Evolutionary conservation across 2,888 invertebrate species (phyloP).

Genomic region (Argynnis bischoffii): DNA sequence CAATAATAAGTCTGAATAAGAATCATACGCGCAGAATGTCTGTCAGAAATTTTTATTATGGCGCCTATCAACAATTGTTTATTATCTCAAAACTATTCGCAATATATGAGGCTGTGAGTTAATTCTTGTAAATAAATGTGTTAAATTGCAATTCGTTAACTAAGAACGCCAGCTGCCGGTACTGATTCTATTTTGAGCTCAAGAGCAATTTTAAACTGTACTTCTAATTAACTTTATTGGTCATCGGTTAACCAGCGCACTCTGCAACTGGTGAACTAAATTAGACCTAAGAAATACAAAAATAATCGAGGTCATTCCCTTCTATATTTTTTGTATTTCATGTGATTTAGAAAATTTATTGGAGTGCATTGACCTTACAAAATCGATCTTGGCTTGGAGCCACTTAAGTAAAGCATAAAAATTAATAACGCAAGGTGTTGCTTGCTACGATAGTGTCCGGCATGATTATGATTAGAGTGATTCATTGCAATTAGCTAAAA

Average conservation of each 20-base stretch:
- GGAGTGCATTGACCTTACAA: constrained; percentile 49
- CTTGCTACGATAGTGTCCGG: constrained; percentile 8
- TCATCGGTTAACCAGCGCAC: constrained; percentile 26
- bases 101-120: constrained; percentile 7
- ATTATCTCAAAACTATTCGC: no score
- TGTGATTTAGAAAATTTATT: constrained; percentile 41
- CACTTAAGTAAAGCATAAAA: constrained; percentile 46
- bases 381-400: constrained; percentile 47
- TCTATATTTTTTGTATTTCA: constrained; percentile 27
- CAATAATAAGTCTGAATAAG: no score
- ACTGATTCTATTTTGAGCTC: constrained; percentile 27
- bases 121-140: constrained; percentile 9
- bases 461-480: constrained; percentile 9
- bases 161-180: constrained; percentile 20
- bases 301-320: constrained; percentile 42
- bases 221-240: constrained; percentile 32
- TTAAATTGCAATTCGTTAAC: constrained; percentile 7
- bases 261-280: constrained; percentile 24
- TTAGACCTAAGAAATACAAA: constrained; percentile 22
- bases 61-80: no score
- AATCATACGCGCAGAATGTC: no score
- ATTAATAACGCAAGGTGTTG: constrained; percentile 36
- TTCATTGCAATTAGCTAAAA: constrained; percentile 14
- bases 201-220: constrained; percentile 30
- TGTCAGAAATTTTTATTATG: no score